A percentile compares a stretch with the other conserved stretches of the same genome.
phyloP scores from a whole-genome alignment of 2,113 vertebrate species.

The Pavo muticus region DNA sequence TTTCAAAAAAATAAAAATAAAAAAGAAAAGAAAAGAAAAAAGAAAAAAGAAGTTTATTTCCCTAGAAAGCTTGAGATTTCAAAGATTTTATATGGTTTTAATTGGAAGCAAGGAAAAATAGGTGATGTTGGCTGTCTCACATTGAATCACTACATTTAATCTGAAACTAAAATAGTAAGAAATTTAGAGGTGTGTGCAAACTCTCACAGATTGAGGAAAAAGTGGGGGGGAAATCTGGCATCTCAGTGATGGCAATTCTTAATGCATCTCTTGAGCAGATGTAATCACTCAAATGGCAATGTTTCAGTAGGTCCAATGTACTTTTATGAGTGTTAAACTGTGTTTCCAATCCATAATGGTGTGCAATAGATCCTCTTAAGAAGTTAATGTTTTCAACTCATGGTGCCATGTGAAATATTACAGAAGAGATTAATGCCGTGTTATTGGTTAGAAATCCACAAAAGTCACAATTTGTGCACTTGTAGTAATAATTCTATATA shows the following conservation, averaged over 20 bases:
- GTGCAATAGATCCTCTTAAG: background rate
- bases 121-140: background rate
- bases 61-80: background rate
- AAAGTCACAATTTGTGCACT: background rate
- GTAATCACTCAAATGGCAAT: constrained; percentile 71
- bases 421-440: background rate
- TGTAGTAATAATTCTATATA: background rate
- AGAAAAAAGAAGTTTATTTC: background rate
- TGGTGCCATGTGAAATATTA: background rate
- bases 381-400: background rate
- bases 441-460: background rate
- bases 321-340: background rate
- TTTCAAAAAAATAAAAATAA: background rate
- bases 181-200: constrained; percentile 60
- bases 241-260: background rate
- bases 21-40: background rate
- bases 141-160: background rate
- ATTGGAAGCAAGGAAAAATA: background rate
- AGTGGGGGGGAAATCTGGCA: background rate
- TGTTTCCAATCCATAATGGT: background rate
- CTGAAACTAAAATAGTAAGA: background rate
- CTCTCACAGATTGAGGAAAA: background rate
- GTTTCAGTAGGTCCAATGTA: constrained; percentile 37
- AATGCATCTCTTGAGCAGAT: constrained; percentile 23
- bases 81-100: background rate